Percentiles rank a stretch among this genome's conserved stretches.
Evolutionary conservation across 92 coral and sea anemone genomes (phyloP).

Genomic region (Zoanthus gigantus): DNA sequence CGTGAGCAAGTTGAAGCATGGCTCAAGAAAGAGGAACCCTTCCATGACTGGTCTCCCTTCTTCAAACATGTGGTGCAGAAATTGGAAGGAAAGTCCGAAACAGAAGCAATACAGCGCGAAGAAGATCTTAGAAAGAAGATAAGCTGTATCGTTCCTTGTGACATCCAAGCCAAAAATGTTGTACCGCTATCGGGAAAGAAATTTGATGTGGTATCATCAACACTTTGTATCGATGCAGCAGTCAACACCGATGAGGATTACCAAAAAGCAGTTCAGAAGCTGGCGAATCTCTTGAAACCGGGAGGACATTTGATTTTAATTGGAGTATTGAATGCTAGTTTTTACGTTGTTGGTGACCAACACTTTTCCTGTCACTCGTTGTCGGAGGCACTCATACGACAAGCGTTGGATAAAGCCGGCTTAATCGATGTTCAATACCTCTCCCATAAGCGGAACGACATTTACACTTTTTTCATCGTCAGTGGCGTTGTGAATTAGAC

Average conservation of each 20-base stretch:
- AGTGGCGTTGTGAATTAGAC: neutral
- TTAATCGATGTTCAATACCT: neutral
- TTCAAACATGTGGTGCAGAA: slow-evolving; percentile 48
- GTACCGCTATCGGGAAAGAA: neutral
- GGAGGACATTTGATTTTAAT: slow-evolving; percentile 30
- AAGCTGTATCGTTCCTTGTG: slow-evolving; percentile 44
- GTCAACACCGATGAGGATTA: neutral
- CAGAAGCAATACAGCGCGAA: slow-evolving; percentile 39
- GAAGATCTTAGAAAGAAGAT: slow-evolving; percentile 54
- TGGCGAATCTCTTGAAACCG: slow-evolving; percentile 31
- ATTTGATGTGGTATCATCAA: neutral
- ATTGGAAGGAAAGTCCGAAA: slow-evolving; percentile 45
- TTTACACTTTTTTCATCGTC: neutral
- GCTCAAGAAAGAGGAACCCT: slow-evolving; percentile 36
- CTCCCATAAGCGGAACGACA: neutral
- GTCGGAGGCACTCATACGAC: neutral
- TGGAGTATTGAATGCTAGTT: neutral
- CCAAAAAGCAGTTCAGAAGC: slow-evolving; percentile 26
- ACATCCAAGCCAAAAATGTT: slow-evolving; percentile 2
- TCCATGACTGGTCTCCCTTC: slow-evolving; percentile 21
- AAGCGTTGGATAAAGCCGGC: neutral
- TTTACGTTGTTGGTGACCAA: neutral
- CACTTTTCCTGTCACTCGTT: neutral
- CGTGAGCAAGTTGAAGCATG: slow-evolving; percentile 56
- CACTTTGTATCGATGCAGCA: neutral